Base-by-base conservation (phyloP, 2,888 invertebrate genomes). In the Xestia xanthographa region DNA sequence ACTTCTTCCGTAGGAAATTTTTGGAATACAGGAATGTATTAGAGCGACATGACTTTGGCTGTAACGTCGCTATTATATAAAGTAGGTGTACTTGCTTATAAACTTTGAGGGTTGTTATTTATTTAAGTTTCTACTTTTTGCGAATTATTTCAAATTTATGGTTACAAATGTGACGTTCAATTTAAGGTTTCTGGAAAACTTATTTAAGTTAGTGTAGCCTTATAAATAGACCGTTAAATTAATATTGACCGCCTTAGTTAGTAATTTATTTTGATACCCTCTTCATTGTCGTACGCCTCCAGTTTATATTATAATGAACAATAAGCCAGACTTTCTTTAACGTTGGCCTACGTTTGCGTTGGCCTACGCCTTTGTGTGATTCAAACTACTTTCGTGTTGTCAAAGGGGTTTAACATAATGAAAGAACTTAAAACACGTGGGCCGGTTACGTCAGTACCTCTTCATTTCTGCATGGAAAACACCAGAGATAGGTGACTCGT, bases 381-480 rank as follows among this genome's bases (percentile, higher is more conserved):
- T 50, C 17, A 22, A 48, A 26, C 17, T 22, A 29, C 17, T 50
- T 9, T 81, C 14, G 0, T 43, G 34, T 66, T 50, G 14, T 26
- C 56, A 53, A 34, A 66, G 63, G 11, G 17, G 29, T 53, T n/a
- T 41, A 82, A 58, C 6, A 53, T 45, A 72, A 68, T 65, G 5
- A 58, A 66, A 22, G 26, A 48, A 48, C 41, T 48, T 41, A 56
- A 41, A 66, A 66, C 60, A 58, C 45, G 20, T 50, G 29, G 48
- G 43, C 20, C 11, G 65, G 6, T 38, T 41, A 60, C 14, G 26
- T 62, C 9, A 22, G 22, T 74, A 29, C 75, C 29, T 65, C 22
- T 34, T n/a, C 4, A 65, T 68, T 79, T 68, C 50, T 68, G 38
- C 34, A 50, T 58, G 60, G 67, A 67, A 58, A 53, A 63, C 56